phyloP scores from a whole-genome alignment of 2,888 invertebrate genomes.

The Acrobasis suavella region DNA sequence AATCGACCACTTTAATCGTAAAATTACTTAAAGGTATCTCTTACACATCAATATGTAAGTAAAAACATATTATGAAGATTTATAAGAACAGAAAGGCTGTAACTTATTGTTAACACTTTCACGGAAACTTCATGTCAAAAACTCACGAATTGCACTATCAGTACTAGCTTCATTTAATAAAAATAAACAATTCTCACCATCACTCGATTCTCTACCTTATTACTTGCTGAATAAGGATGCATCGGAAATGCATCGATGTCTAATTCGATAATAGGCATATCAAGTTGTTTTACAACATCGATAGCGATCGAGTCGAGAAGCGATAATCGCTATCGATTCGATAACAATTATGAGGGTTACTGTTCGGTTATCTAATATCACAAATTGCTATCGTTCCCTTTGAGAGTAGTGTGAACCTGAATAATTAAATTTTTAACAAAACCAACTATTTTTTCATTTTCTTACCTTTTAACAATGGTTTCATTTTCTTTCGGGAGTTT shows the following conservation, averaged over 20 bases:
- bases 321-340: constrained; percentile 42
- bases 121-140: not conserved
- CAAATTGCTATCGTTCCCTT: too few species aligned
- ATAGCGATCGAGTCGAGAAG: constrained; percentile 44
- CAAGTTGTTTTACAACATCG: constrained; percentile 46
- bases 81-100: too few species aligned
- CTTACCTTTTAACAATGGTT: too few species aligned
- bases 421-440: too few species aligned
- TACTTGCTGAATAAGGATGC: constrained; percentile 5
- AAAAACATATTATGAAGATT: too few species aligned
- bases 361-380: constrained; percentile 20
- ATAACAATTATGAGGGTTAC: constrained; percentile 36
- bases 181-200: not conserved
- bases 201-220: not conserved
- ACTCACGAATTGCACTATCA: not conserved
- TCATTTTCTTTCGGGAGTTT: too few species aligned
- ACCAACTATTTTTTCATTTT: too few species aligned
- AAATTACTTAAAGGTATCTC: too few species aligned
- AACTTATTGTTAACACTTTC: not conserved
- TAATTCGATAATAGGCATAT: constrained; percentile 37
- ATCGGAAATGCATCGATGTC: constrained; percentile 18
- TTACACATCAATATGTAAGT: too few species aligned
- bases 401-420: too few species aligned
- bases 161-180: not conserved
- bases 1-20: too few species aligned